Evolutionary conservation across 2,113 vertebrate genomes (phyloP), one percentile per base, ranked within the genome.

Genomic region (Malurus melanocephalus): DNA sequence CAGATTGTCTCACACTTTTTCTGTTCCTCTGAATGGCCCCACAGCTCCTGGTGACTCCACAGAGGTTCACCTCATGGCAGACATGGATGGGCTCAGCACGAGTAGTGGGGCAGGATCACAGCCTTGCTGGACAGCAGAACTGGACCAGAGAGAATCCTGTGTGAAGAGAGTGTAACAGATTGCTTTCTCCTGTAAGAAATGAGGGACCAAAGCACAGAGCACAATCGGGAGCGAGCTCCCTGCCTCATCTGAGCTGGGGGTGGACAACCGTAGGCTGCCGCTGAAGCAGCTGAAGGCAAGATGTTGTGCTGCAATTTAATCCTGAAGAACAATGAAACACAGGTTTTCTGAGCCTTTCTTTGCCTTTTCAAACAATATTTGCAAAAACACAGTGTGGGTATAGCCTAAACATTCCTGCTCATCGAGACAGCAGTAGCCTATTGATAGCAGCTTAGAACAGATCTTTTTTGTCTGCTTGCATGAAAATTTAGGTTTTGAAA

Each of bases 71-170:
- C 27, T 28, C 32, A 13, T 11, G 0, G 0, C 20, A 6, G 4
- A 14, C 26, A 19, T 0, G 0, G 6, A 13, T 2, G 20, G 7
- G n/a, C 27, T 4, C 52, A 67, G 73, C 30, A 22, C 1, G 5
- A 23, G 20, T 11, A 18, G 28, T 13, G 24, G 46, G 23, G 66
- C 13, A n/a, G 30, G 11, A 62, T 4, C 0, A 0, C 64, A 56
- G 49, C 43, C 59, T 87, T 11, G 21, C 1, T 40, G 51, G 52
- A 57, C 74, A 43, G 81, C 22, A 87, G 67, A 71, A 24, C 84
- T 30, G 69, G 59, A 49, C 12, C 38, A 55, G 43, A 33, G 1
- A 85, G 43, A 53, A 90, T 73, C 66, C 38, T 40, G 30, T 32
- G 45, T 38, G 81, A 93, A 51, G 4, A 56, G 59, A 40, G 32